Percentiles rank a stretch among this genome's conserved stretches.
phyloP scores from a whole-genome alignment of 2,888 invertebrate genomes.

The Agonum fuliginosum region DNA sequence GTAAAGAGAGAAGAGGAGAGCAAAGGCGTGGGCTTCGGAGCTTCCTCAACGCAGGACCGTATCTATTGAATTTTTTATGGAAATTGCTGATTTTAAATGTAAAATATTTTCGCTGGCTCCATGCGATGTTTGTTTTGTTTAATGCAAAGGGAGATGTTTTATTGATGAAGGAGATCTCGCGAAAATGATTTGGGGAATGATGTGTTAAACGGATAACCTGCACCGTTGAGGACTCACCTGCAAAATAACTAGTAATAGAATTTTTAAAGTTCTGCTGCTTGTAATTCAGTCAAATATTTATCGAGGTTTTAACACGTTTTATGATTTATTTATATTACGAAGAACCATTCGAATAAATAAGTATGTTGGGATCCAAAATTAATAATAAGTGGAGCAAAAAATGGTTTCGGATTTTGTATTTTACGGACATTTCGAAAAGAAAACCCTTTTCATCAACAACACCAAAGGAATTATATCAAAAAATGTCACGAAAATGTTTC shows the following conservation, averaged over 20 bases:
- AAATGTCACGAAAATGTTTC: too few relatives aligned
- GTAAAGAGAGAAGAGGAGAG: background rate
- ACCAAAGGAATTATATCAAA: too few relatives aligned
- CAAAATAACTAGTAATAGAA: conserved; percentile 3
- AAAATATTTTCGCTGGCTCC: conserved; percentile 8
- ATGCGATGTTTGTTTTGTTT: background rate
- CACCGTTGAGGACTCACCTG: background rate
- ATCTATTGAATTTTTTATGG: conserved; percentile 36
- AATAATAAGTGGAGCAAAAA: too few relatives aligned
- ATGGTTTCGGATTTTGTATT: too few relatives aligned
- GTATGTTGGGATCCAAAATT: too few relatives aligned
- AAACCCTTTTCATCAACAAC: too few relatives aligned
- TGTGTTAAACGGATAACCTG: conserved; percentile 8
- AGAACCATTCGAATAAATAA: too few relatives aligned
- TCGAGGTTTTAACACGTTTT: too few relatives aligned
- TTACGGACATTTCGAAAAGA: too few relatives aligned
- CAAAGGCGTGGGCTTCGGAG: conserved; percentile 2
- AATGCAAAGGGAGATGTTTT: conserved; percentile 19
- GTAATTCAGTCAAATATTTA: too few relatives aligned
- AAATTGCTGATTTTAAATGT: conserved; percentile 18
- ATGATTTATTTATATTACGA: too few relatives aligned
- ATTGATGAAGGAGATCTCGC: conserved; percentile 13
- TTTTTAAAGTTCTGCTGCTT: too few relatives aligned
- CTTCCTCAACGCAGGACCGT: background rate
- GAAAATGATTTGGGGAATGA: conserved; percentile 28